Base-by-base conservation (phyloP, 2,888 invertebrate species). In the Hetaerina titia region DNA sequence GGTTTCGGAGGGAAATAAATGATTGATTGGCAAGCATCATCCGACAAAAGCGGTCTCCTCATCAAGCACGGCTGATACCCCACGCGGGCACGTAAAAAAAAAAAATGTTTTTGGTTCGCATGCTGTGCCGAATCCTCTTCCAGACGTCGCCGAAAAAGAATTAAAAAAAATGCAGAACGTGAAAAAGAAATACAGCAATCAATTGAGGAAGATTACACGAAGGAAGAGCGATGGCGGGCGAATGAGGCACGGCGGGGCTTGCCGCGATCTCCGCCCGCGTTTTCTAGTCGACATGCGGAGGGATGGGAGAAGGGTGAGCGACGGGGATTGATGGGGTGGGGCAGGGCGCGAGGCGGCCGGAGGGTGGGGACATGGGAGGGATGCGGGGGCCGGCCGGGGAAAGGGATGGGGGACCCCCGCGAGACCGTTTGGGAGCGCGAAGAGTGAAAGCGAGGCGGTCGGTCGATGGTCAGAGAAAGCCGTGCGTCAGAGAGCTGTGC, bases 401-500 rank as follows among this genome's bases (percentile, higher is more conserved):
- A n/a, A n/a, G 81, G 81, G 11, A 13, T 56, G 60, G 31, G 11
- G 63, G 31, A 63, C 60, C 90, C n/a, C 60, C 25, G 8, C 60
- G 88, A 88, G 56, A 45, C 45, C 45, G 19, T 22, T 22, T 22
- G 57, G 64, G 45, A 45, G 81, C 13, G 45, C 13, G 56, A 64
- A 74, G 92, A 69, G 92, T 92, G 92, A 92, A 92, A 92, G 92
- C 92, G 69, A n/a, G n/a, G 9, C 19, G 9, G 8, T 22, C n/a
- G 9, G 13, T n/a, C 92, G 69, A 90, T 45, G 90, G 90, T 90
- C 90, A 64, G 92, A 92, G 92, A 92, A 92, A 92, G 92, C 92
- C 90, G 45, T 90, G 90, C 90, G 57, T 88, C 88, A 25, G 25
- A 56, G 64, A 19, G 13, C 13, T 17, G n/a, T 9, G 69, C 69